Base-by-base conservation (phyloP, 2,888 invertebrate species). In the Thereva unica region DNA sequence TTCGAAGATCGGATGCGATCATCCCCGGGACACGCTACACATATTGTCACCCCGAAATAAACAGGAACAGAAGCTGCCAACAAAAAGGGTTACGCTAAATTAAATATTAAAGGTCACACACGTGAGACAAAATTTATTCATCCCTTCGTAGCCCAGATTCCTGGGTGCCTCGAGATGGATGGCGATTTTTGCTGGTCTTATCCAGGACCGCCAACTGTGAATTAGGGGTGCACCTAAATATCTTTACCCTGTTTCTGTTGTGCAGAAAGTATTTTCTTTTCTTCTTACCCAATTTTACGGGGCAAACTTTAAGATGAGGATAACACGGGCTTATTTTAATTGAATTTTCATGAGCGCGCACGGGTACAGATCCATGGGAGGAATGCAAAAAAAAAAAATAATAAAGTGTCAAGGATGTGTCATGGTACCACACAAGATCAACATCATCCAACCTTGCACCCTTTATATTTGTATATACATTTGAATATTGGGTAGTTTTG, bases 31-130 rank as follows among this genome's bases (percentile, higher is more conserved):
- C 35, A 37, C 7, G 9, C 3, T 8, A 9, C 7, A 9, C 2
- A 49, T 23, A 56, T 41, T 56, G 34, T 41, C 49, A 49, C 41
- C 63, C 64, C 57, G 34, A 45, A 65, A 45, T 38, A 40, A 45
- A 45, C 7, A 37, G 56, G 50, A 66, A 50, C 53, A 55, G 66
- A 66, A 66, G 63, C 44, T 64, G 44, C 53, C 64, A 67, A 55
- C 55, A 64, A 63, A 69, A 69, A 64, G 66, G 67, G 69, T 69
- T 69, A 67, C 69, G 66, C 69, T 69, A 69, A 69, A 69, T 69
- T 69, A 64, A 69, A 69, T 69, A 69, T 69, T 69, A 69, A 69
- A 69, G 69, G 69, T 69, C 67, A 66, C 65, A 69, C 69, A 69
- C 69, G 69, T 69, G 69, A 69, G 66, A 69, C 2, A 23, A 69